Conservation (phyloP, 2,113 vertebrate species). For the Coreoperca whiteheadi region DNA sequence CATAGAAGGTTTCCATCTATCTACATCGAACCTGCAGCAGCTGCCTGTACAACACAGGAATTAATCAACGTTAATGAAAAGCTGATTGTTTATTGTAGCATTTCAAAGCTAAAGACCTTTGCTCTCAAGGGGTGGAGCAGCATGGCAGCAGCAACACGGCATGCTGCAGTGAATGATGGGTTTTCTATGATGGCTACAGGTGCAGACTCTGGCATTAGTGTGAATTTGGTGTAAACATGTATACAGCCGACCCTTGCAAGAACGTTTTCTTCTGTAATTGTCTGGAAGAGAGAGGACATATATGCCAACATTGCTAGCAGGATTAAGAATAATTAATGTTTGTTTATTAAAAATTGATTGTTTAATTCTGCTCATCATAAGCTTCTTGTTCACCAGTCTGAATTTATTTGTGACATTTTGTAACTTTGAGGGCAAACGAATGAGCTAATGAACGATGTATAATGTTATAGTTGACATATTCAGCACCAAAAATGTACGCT, state of each 20-base stretch:
- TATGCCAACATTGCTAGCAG: conserved; percentile 9
- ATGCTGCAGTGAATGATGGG: conserved; percentile 1
- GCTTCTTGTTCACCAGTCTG: conserved; percentile 20
- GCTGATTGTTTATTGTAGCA: neutral
- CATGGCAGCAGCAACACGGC: conserved; percentile 5
- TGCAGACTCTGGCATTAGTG: neutral
- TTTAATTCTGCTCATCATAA: conserved; percentile 19
- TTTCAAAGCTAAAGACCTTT: conserved; percentile 6
- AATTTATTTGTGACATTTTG: conserved; percentile 32
- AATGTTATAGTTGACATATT: conserved; percentile 44
- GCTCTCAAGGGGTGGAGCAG: neutral
- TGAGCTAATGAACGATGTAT: conserved; percentile 25
- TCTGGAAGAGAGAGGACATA: neutral
- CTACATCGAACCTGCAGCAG: conserved; percentile 20
- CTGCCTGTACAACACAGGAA: neutral
- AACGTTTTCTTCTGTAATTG: neutral
- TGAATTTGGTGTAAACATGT: conserved; percentile 9
- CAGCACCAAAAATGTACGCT: conserved; percentile 48
- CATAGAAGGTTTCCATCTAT: conserved; percentile 22
- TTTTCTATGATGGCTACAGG: conserved; percentile 23
- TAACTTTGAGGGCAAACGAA: conserved; percentile 9
- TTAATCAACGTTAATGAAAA: neutral
- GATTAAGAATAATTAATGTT: conserved; percentile 25
- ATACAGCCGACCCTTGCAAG: neutral
- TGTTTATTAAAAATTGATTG: conserved; percentile 27